Evolutionary conservation across 2,113 vertebrate genomes (phyloP).

Genomic region (Bambusicola thoracicus): DNA sequence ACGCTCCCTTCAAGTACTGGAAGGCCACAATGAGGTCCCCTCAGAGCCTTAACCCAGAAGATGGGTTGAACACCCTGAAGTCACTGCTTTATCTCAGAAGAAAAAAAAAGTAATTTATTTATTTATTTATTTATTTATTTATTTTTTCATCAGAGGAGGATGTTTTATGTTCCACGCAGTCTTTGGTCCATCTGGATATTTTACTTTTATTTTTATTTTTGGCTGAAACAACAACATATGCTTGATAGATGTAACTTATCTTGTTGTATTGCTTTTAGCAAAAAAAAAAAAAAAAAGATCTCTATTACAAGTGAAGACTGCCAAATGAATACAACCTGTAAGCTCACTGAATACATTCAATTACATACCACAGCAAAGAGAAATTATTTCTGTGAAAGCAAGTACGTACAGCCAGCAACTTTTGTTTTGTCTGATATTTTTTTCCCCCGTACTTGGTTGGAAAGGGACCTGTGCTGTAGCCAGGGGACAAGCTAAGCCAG

Average conservation of each 20-base stretch:
- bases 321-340: not conserved
- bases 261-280: not conserved
- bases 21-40: too few relatives aligned
- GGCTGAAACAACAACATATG: not conserved
- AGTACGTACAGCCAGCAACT: not conserved
- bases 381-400: slow-evolving; percentile 18
- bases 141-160: not conserved
- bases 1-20: too few relatives aligned
- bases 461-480: slow-evolving; percentile 43
- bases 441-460: slow-evolving; percentile 29
- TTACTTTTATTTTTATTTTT: slow-evolving; percentile 3
- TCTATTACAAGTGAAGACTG: slow-evolving; percentile 4
- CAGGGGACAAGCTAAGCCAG: slow-evolving; percentile 52
- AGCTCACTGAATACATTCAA: not conserved
- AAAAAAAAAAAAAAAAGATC: slow-evolving; percentile 30
- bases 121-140: too few relatives aligned
- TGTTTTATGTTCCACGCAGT: not conserved
- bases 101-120: not conserved
- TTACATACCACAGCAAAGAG: not conserved
- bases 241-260: not conserved
- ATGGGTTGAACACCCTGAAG: not conserved
- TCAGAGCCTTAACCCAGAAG: too few relatives aligned
- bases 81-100: not conserved
- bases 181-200: not conserved
- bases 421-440: slow-evolving; percentile 45